A percentile compares a stretch with the other conserved stretches of the same genome.
Conservation (phyloP, 2,113 vertebrate genomes). For the Pelodiscus sinensis region DNA sequence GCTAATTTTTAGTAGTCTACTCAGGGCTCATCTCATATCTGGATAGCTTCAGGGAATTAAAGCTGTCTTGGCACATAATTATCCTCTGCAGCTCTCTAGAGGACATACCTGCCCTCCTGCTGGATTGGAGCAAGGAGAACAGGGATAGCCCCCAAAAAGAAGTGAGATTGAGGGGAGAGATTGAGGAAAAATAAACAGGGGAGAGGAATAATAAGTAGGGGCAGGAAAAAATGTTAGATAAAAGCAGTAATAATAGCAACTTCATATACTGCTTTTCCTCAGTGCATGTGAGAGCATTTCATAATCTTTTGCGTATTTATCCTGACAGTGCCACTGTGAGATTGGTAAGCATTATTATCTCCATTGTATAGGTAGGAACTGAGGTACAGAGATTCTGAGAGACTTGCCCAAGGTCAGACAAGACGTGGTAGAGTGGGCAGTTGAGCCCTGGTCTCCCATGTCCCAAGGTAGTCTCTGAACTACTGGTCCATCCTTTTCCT, state of each 20-base stretch:
- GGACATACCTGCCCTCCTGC: not conserved
- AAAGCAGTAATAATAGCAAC: not conserved
- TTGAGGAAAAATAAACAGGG: not conserved
- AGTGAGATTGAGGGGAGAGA: not conserved
- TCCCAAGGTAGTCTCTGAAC: not conserved
- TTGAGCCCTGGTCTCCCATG: not conserved
- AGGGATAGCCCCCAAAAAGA: not conserved
- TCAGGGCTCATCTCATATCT: not conserved
- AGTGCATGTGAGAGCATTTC: not conserved
- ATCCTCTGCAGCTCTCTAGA: not conserved
- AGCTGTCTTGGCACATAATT: not conserved
- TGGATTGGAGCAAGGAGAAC: conserved; percentile 1
- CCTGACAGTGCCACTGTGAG: not conserved
- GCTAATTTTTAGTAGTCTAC: not conserved
- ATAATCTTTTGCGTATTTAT: not conserved
- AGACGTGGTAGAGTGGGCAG: not conserved
- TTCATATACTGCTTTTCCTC: not conserved
- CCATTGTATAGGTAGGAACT: not conserved
- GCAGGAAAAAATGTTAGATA: not conserved
- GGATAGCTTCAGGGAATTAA: not conserved
- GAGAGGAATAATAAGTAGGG: not conserved
- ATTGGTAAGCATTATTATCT: not conserved
- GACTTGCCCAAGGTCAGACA: not conserved
- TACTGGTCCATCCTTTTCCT: not conserved
- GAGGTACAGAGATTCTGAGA: not conserved